Conservation (phyloP, 1,140 invertebrate species). For the Drosophila chauvacae region DNA sequence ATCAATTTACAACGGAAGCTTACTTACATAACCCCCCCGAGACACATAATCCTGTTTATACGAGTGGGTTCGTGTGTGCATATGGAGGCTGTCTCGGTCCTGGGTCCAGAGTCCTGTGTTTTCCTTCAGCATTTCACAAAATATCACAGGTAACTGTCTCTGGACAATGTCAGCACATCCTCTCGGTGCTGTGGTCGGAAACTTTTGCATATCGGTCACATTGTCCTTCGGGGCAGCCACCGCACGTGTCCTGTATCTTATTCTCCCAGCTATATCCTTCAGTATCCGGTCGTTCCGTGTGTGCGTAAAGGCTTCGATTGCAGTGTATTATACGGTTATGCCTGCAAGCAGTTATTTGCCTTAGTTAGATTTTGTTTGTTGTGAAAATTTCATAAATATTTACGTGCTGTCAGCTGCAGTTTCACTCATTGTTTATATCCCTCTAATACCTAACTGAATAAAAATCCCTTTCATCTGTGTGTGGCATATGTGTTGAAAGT, state of each 20-base stretch:
- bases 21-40: constrained; percentile 70
- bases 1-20: constrained; percentile 77
- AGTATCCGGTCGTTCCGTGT: constrained; percentile 18
- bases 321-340: constrained; percentile 65
- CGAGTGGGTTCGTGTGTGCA: constrained; percentile 38
- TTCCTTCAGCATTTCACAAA: constrained; percentile 64
- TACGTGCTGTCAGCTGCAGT: constrained; percentile 56
- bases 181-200: constrained; percentile 50
- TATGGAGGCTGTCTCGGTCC: constrained; percentile 41
- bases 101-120: constrained; percentile 23
- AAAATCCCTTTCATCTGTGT: constrained; percentile 19
- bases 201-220: constrained; percentile 73
- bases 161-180: constrained; percentile 71
- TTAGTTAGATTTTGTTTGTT: constrained; percentile 61
- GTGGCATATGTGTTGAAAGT: constrained; percentile 28
- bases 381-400: constrained; percentile 70
- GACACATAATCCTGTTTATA: constrained; percentile 75
- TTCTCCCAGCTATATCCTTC: background rate
- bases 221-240: constrained; percentile 55
- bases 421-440: constrained; percentile 48
- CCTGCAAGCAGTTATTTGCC: constrained; percentile 62
- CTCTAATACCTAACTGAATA: constrained; percentile 43
- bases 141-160: constrained; percentile 73
- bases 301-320: constrained; percentile 65
- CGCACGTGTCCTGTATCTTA: constrained; percentile 56